Conservation (phyloP, 2,113 vertebrate genomes). For the Eurypyga helias region DNA sequence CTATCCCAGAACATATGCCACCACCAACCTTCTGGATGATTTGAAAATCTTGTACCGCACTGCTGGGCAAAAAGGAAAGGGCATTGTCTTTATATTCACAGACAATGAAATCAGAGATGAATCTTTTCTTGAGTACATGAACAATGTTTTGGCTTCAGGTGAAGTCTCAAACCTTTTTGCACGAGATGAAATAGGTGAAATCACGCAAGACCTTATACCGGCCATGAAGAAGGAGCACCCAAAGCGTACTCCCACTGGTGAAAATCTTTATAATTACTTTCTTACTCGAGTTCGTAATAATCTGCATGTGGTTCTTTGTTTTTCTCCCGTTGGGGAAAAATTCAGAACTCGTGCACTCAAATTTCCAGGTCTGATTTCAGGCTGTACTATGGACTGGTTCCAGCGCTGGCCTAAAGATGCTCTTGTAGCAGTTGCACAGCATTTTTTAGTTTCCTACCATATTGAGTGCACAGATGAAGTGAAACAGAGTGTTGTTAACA, state of each 20-base stretch:
- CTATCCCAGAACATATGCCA: constrained; percentile 79
- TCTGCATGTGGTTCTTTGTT: constrained; percentile 85
- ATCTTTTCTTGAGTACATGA: constrained; percentile 87
- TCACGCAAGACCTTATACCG: constrained; percentile 81
- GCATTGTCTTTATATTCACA: constrained; percentile 84
- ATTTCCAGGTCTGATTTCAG: constrained; percentile 87
- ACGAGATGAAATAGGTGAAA: constrained; percentile 84
- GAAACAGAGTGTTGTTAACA: constrained; percentile 78
- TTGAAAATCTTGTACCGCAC: constrained; percentile 82
- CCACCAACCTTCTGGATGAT: constrained; percentile 85
- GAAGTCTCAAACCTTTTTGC: constrained; percentile 87
- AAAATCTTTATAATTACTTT: constrained; percentile 87
- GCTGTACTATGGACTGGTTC: constrained; percentile 89
- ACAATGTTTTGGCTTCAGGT: constrained; percentile 84
- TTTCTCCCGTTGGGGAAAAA: constrained; percentile 88
- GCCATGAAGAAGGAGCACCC: constrained; percentile 83
- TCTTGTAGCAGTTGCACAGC: constrained; percentile 83
- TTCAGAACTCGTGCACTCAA: constrained; percentile 80
- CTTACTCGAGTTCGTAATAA: constrained; percentile 81
- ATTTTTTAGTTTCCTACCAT: constrained; percentile 80
- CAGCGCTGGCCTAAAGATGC: constrained; percentile 86
- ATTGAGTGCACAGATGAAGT: constrained; percentile 83
- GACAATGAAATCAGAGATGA: constrained; percentile 89
- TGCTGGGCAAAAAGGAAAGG: constrained; percentile 83
- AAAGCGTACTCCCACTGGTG: constrained; percentile 71